A percentile compares a stretch with the other conserved stretches of the same genome.
These are phyloP conservation scores for Griposia aprilina DNA, from an alignment of 2,888 invertebrate species.

Conservation along the genomic window DNA sequence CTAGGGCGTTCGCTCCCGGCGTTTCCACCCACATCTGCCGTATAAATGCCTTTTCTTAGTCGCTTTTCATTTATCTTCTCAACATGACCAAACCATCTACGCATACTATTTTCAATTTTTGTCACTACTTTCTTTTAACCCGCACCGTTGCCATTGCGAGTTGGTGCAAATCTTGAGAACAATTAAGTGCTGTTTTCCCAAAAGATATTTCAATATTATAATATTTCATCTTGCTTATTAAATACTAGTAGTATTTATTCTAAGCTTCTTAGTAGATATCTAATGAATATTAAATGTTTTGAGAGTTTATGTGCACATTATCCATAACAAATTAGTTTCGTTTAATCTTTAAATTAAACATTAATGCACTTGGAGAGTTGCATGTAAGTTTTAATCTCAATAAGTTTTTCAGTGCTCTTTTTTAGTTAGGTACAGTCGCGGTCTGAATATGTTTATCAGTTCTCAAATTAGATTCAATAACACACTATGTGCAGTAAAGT, in stretches of 20 bases:
- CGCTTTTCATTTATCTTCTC: too few relatives aligned
- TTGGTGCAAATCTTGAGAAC: not conserved
- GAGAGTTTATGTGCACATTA: conserved; percentile 10
- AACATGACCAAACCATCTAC: too few relatives aligned
- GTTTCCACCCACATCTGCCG: too few relatives aligned
- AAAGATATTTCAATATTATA: not conserved
- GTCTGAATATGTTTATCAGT: too few relatives aligned
- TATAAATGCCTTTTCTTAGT: too few relatives aligned
- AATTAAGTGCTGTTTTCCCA: not conserved
- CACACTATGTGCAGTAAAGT: too few relatives aligned
- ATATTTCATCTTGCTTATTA: not conserved
- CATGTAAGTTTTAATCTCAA: conserved; percentile 8
- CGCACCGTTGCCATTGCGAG: not conserved
- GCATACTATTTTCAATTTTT: too few relatives aligned
- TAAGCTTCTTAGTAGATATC: not conserved
- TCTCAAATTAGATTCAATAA: too few relatives aligned
- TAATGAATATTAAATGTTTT: conserved; percentile 20
- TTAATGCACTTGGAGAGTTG: conserved; percentile 24
- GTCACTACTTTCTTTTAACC: too few relatives aligned
- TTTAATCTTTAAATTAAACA: not conserved
- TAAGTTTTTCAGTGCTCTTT: not conserved
- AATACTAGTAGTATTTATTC: conserved; percentile 12
- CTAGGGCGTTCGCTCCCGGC: too few relatives aligned
- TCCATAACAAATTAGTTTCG: conserved; percentile 4
- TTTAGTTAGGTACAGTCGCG: too few relatives aligned